Evolutionary conservation across 2,888 invertebrate genomes (phyloP).

Genomic region (Tethea ocularis): DNA sequence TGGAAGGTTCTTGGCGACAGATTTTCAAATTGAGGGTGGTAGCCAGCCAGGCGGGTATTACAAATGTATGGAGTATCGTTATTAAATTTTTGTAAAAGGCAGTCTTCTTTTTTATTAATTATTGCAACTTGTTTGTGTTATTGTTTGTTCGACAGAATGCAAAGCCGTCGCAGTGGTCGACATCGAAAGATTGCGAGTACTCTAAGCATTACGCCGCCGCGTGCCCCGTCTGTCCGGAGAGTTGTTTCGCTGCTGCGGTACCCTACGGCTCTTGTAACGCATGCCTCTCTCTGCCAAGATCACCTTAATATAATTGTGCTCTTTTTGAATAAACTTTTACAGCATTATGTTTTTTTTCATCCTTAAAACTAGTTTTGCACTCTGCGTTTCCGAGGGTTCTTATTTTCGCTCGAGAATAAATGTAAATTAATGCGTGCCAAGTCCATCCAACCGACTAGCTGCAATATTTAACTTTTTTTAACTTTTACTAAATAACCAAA

Average conservation of each 20-base stretch:
- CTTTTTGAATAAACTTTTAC: not conserved
- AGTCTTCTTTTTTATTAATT: too few relatives aligned
- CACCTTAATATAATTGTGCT: conserved; percentile 25
- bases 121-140: too few relatives aligned
- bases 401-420: too few relatives aligned
- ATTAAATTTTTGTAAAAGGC: too few relatives aligned
- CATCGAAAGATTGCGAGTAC: conserved; percentile 36
- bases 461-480: too few relatives aligned
- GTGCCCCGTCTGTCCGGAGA: conserved; percentile 64
- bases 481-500: too few relatives aligned
- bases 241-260: conserved; percentile 53
- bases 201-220: conserved; percentile 48
- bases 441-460: too few relatives aligned
- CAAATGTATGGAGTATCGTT: too few relatives aligned
- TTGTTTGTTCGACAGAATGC: conserved; percentile 45
- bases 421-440: too few relatives aligned
- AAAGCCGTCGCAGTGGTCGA: conserved; percentile 50
- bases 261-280: conserved; percentile 67
- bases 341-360: not conserved
- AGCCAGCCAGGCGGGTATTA: too few relatives aligned
- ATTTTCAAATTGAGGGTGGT: too few relatives aligned
- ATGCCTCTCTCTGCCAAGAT: conserved; percentile 42
- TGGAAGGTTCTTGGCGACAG: too few relatives aligned
- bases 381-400: not conserved
- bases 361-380: not conserved